Evolutionary conservation across 2,888 invertebrate species (phyloP).

Genomic region (Schizaphis graminum): DNA sequence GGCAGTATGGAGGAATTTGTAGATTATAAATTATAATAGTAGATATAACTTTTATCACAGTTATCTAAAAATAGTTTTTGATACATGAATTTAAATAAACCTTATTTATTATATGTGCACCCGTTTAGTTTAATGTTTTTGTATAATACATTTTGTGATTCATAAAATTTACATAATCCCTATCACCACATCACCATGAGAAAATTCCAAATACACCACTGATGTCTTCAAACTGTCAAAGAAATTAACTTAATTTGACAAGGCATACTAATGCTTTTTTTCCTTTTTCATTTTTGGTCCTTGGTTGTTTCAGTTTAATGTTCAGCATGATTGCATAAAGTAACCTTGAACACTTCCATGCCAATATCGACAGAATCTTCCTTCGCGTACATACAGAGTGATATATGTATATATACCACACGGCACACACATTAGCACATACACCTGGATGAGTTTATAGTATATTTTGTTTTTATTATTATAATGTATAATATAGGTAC

Average conservation of each 20-base stretch:
- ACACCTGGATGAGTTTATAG: neutral
- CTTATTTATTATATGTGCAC: neutral
- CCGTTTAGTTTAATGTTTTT: neutral
- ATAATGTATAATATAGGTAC: neutral
- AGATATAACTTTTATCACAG: neutral
- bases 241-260: constrained; percentile 33
- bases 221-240: neutral
- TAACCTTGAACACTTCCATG: constrained; percentile 38
- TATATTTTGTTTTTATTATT: neutral
- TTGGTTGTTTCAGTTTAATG: constrained; percentile 43
- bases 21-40: neutral
- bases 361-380: neutral
- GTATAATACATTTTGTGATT: neutral
- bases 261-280: constrained; percentile 7
- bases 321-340: constrained; percentile 37
- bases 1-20: neutral
- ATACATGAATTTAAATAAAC: neutral
- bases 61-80: neutral
- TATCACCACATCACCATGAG: neutral
- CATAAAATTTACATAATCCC: neutral
- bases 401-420: neutral
- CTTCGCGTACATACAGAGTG: constrained; percentile 8
- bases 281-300: constrained; percentile 40
- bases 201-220: neutral
- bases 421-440: neutral